Percentiles rank a stretch among this genome's conserved stretches.
Evolutionary conservation across 2,797 vertebrate genomes (phyloP).

Genomic region (Gallirallus australis): DNA sequence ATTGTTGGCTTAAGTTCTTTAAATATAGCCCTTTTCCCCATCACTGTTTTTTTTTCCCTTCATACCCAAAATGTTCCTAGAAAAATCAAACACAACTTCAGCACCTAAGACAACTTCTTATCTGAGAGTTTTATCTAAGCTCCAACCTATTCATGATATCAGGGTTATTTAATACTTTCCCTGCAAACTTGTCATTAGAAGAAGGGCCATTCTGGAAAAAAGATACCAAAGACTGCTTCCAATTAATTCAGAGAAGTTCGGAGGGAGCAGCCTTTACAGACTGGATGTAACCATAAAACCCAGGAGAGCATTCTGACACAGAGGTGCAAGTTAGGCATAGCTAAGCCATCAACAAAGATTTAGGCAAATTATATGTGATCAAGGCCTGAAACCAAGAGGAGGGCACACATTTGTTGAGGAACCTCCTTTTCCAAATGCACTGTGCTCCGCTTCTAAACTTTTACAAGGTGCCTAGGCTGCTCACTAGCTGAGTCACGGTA

Average conservation of each 20-base stretch:
- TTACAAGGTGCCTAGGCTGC: not conserved
- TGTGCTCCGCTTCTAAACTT: not conserved
- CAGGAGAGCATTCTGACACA: not conserved
- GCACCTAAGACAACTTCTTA: not conserved
- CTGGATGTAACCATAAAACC: constrained; percentile 30
- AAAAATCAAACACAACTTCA: not conserved
- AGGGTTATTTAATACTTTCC: not conserved
- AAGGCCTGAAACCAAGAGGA: not conserved
- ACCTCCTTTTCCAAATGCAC: not conserved
- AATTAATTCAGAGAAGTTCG: constrained; percentile 7
- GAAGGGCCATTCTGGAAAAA: not conserved
- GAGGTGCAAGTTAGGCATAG: not conserved
- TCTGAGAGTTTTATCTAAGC: not conserved
- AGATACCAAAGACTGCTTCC: not conserved
- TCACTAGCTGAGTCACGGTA: not conserved
- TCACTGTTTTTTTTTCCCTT: not conserved
- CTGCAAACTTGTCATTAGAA: not conserved
- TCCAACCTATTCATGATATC: not conserved
- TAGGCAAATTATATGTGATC: not conserved
- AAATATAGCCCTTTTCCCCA: not conserved
- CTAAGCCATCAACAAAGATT: not conserved
- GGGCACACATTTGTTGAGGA: not conserved
- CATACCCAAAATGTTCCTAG: not conserved
- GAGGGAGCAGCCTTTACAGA: not conserved
- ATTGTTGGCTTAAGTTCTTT: not conserved